Evolutionary conservation across 2,113 vertebrate species (phyloP).

Genomic region (Crocuta crocuta): DNA sequence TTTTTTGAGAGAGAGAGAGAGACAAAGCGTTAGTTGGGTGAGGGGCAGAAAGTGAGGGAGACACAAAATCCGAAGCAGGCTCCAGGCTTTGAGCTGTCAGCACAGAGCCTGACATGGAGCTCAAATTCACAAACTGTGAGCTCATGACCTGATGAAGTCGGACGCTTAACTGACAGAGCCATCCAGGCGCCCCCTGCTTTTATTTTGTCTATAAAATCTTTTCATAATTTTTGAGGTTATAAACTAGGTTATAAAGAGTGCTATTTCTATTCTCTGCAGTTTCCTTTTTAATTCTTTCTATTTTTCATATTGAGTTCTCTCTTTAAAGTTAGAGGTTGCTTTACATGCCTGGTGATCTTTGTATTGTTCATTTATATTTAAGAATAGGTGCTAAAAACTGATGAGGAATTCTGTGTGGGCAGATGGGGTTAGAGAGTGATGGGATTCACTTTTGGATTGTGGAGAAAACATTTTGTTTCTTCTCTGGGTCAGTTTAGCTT

Average conservation of each 20-base stretch:
- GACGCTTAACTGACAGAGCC: too few species aligned
- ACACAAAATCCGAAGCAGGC: too few species aligned
- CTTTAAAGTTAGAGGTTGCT: not conserved
- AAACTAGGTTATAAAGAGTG: not conserved
- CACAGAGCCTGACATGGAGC: too few species aligned
- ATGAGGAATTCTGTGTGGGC: not conserved
- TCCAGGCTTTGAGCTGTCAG: too few species aligned
- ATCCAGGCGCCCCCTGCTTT: not conserved
- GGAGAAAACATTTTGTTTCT: not conserved
- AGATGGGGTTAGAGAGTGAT: not conserved
- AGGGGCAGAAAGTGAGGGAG: too few species aligned
- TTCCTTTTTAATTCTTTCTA: not conserved
- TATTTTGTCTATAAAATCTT: slow-evolving; percentile 16
- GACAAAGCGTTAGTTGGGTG: too few species aligned
- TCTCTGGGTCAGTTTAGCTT: slow-evolving; percentile 8
- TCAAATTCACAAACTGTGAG: too few species aligned
- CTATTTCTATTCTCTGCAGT: not conserved
- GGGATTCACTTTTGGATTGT: not conserved
- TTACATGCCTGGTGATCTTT: not conserved
- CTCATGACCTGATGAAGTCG: too few species aligned
- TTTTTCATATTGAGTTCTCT: not conserved
- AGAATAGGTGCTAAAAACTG: not conserved
- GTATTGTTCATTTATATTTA: not conserved
- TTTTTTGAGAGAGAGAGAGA: too few species aligned
- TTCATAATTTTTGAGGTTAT: not conserved